Evolutionary conservation across 2,888 invertebrate species (phyloP).

Genomic region (Plebejus melissa): DNA sequence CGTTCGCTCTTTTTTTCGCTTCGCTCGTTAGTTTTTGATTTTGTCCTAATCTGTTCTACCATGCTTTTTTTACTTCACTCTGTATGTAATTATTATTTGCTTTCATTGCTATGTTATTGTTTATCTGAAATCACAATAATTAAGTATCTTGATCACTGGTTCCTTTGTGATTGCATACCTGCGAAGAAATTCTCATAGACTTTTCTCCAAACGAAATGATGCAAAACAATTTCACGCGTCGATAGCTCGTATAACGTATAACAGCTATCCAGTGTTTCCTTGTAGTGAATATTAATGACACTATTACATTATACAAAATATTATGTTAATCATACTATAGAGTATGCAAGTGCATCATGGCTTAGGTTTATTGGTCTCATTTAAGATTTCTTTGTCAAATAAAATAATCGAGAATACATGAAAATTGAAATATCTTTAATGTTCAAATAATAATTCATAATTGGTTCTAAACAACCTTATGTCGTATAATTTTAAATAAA

Average conservation of each 20-base stretch:
- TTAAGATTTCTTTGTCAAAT: too few species aligned
- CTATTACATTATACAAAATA: background rate
- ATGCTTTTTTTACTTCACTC: too few species aligned
- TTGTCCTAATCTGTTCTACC: too few species aligned
- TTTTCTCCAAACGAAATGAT: constrained; percentile 25
- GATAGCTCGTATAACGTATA: background rate
- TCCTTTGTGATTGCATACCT: background rate
- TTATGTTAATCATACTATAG: background rate
- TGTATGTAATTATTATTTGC: too few species aligned
- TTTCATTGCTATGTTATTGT: background rate
- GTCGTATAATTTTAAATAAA: too few species aligned
- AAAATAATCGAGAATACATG: too few species aligned
- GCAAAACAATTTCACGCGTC: constrained; percentile 26
- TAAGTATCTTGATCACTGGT: background rate
- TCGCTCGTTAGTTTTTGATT: too few species aligned
- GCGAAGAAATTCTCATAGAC: constrained; percentile 14
- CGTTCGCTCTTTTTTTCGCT: too few species aligned
- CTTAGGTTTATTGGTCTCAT: too few species aligned
- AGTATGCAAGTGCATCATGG: background rate
- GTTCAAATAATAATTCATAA: too few species aligned
- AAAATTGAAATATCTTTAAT: too few species aligned
- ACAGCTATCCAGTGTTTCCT: background rate
- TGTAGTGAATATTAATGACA: background rate
- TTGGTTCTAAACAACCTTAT: too few species aligned
- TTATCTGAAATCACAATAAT: background rate